Base-by-base conservation (phyloP, 2,888 invertebrate genomes). In the Congeria kusceri region DNA sequence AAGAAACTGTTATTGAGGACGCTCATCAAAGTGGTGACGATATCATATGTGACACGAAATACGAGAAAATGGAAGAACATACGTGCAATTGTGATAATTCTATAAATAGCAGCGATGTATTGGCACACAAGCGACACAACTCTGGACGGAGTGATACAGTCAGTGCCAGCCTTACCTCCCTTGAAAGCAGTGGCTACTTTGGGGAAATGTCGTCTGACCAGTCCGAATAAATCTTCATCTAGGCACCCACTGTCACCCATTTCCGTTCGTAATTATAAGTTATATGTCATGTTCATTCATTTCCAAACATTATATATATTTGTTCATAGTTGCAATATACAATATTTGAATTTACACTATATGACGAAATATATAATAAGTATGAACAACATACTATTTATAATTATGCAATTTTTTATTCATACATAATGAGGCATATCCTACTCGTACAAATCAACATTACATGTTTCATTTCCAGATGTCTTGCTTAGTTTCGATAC, bases 171-270 rank as follows among this genome's bases (percentile, higher is more conserved):
- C 18, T 63, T 20, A 70, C 70, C 53, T 79, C 78, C 53, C 49
- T 74, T n/a, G 73, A 73, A 39, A 74, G 74, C 56, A 79, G 78
- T 39, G 78, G 78, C 11, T 79, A 74, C 47, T 74, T 74, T 4
- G 78, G 74, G 57, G 70, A 66, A 32, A 75, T 67, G 13, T 74
- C 74, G 5, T 47, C 27, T 47, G 49, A 27, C 1, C 28, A 27
- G n/a, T 64, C 49, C 39, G 39, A 39, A 39, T 39, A 39, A 39
- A 39, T 39, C n/a, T n/a, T n/a, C n/a, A n/a, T n/a, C n/a, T n/a
- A n/a, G n/a, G 15, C 39, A 3, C 3, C 3, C 9, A 11, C 4
- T 23, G 5, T 18, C 20, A 13, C 9, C n/a, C 2, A 23, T 53
- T 53, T 5, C 1, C 20, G 20, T 25, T 13, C 20, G n/a, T 53